A percentile compares a stretch with the other conserved stretches of the same genome.
phyloP scores from a whole-genome alignment of 2,113 vertebrate species.

The Pavo muticus region DNA sequence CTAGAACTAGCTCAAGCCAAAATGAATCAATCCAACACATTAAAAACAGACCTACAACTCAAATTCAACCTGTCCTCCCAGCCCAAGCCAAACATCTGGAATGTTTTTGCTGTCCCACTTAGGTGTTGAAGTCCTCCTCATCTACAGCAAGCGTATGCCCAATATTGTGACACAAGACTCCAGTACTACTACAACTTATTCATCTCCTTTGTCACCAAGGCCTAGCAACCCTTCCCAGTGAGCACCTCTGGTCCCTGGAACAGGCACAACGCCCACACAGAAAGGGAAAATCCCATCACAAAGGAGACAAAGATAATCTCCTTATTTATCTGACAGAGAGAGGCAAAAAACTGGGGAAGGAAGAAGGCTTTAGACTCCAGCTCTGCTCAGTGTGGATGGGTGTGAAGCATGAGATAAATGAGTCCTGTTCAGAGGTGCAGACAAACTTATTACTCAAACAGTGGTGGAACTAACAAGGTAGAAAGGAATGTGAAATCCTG shows the following conservation, averaged over 20 bases:
- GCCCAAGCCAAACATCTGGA: neutral
- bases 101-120: neutral
- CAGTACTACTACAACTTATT: neutral
- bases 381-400: neutral
- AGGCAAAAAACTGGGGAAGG: neutral
- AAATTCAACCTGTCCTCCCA: neutral
- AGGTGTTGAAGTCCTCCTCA: neutral
- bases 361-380: neutral
- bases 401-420: neutral
- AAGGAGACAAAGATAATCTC: neutral
- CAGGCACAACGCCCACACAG: neutral
- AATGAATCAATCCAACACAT: neutral
- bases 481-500: neutral
- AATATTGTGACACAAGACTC: neutral
- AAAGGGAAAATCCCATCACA: neutral
- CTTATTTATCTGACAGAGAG: neutral
- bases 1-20: neutral
- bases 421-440: neutral
- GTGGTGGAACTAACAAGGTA: neutral
- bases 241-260: neutral
- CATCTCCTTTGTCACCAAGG: neutral
- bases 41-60: neutral
- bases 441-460: neutral
- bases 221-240: neutral
- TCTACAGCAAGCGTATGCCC: neutral